Evolutionary conservation across 2,888 invertebrate species (phyloP).

Genomic region (Gonocerus acuteangulatus): DNA sequence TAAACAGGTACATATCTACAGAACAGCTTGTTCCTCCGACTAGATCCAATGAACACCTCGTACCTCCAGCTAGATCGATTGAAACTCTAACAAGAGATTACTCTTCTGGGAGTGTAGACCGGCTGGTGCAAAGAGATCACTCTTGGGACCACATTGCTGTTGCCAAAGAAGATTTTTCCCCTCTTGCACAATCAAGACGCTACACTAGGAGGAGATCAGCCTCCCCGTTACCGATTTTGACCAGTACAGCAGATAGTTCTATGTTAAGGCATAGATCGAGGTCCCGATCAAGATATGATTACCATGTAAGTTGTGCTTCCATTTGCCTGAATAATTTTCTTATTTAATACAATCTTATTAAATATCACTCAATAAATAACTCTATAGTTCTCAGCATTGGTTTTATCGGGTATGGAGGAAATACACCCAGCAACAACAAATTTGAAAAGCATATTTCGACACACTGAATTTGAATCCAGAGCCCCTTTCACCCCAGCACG

Average conservation of each 20-base stretch:
- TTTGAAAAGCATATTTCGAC: too few relatives aligned
- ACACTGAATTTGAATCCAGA: too few relatives aligned
- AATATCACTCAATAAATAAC: too few relatives aligned
- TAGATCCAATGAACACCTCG: not conserved
- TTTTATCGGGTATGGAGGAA: too few relatives aligned
- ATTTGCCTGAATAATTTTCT: not conserved
- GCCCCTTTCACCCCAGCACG: too few relatives aligned
- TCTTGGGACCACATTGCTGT: not conserved
- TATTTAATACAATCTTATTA: too few relatives aligned
- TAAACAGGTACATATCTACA: slow-evolving; percentile 5
- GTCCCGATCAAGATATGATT: slow-evolving; percentile 7
- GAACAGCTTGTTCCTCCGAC: not conserved
- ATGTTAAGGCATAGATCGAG: slow-evolving; percentile 3
- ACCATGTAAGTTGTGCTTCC: slow-evolving; percentile 1
- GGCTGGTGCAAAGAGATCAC: not conserved
- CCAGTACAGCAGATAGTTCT: not conserved
- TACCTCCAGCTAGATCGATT: not conserved
- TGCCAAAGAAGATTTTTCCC: slow-evolving; percentile 17
- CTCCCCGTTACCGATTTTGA: slow-evolving; percentile 8
- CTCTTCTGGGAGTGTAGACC: not conserved
- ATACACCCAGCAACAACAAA: too few relatives aligned
- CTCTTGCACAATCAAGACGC: slow-evolving; percentile 14
- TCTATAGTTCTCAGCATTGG: too few relatives aligned
- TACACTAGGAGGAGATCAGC: slow-evolving; percentile 17
- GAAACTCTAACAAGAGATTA: not conserved